A percentile compares a stretch with the other conserved stretches of the same genome.
phyloP scores from a whole-genome alignment of 1,140 invertebrate species.

The Leptopilina boulardi region DNA sequence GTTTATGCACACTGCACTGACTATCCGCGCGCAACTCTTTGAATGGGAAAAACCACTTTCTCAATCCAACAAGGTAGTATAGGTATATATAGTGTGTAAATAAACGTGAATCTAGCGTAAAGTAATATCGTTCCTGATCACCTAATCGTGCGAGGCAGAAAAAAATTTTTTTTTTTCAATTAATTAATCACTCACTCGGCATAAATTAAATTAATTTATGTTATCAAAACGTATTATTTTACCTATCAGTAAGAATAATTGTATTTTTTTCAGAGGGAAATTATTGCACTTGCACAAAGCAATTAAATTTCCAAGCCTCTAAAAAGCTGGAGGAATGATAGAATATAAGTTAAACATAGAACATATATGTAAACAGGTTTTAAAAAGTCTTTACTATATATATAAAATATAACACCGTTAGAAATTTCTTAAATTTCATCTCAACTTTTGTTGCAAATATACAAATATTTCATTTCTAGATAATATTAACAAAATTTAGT shows the following conservation, averaged over 20 bases:
- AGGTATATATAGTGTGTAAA: background rate
- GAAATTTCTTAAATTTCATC: conserved; percentile 2
- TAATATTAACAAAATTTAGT: too few species aligned
- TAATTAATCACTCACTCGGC: background rate
- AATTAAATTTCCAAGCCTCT: background rate
- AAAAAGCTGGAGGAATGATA: background rate
- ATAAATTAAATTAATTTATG: conserved; percentile 1
- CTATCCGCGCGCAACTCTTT: conserved; percentile 1
- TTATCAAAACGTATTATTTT: background rate
- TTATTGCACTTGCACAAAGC: background rate
- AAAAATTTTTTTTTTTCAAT: conserved; percentile 1
- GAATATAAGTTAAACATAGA: background rate
- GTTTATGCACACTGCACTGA: background rate
- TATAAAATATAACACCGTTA: background rate
- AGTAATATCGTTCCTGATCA: conserved; percentile 17
- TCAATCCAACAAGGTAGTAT: conserved; percentile 3
- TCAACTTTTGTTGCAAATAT: background rate
- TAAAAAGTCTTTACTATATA: background rate
- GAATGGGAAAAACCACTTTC: conserved; percentile 29
- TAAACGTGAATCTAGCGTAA: conserved; percentile 17
- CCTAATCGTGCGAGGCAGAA: background rate
- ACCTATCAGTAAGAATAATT: conserved; percentile 33
- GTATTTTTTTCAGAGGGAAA: conserved; percentile 9
- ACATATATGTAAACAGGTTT: conserved; percentile 17
- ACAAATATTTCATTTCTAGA: background rate